phyloP scores from a whole-genome alignment of 1,140 invertebrate species.

The Meloidogyne floridensis region DNA sequence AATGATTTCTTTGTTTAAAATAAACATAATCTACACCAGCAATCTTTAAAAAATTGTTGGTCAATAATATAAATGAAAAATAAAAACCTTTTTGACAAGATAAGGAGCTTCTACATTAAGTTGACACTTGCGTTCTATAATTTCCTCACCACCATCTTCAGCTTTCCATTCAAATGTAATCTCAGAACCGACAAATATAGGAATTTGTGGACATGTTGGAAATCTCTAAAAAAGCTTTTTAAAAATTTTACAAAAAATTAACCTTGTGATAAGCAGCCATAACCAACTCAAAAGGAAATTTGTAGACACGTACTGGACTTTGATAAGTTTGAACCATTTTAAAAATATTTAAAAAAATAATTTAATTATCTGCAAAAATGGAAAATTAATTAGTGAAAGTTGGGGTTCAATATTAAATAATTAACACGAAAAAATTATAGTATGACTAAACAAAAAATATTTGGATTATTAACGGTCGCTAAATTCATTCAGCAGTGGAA shows the following conservation, averaged over 20 bases:
- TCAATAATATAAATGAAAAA: neutral
- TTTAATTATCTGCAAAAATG: neutral
- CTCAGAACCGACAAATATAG: constrained; percentile 87
- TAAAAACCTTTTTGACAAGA: constrained; percentile 83
- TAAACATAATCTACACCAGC: constrained; percentile 88
- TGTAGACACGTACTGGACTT: constrained; percentile 90
- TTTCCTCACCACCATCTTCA: constrained; percentile 78
- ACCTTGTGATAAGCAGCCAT: constrained; percentile 75
- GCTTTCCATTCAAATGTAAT: constrained; percentile 78
- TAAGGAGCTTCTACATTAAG: constrained; percentile 92
- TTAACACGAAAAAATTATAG: neutral
- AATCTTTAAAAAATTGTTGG: constrained; percentile 73
- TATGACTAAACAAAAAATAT: neutral
- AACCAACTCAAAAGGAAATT: constrained; percentile 91
- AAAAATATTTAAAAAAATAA: neutral
- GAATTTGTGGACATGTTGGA: constrained; percentile 77
- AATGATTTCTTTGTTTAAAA: constrained; percentile 87
- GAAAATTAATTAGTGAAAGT: constrained; percentile 5
- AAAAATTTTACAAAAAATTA: constrained; percentile 16
- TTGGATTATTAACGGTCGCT: neutral
- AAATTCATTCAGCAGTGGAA: too few relatives aligned
- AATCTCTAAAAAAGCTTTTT: constrained; percentile 16
- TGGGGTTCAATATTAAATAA: neutral
- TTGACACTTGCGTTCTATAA: constrained; percentile 85
- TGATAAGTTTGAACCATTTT: constrained; percentile 94